Base-by-base conservation (phyloP, 2,113 vertebrate genomes). In the Saccopteryx leptura region DNA sequence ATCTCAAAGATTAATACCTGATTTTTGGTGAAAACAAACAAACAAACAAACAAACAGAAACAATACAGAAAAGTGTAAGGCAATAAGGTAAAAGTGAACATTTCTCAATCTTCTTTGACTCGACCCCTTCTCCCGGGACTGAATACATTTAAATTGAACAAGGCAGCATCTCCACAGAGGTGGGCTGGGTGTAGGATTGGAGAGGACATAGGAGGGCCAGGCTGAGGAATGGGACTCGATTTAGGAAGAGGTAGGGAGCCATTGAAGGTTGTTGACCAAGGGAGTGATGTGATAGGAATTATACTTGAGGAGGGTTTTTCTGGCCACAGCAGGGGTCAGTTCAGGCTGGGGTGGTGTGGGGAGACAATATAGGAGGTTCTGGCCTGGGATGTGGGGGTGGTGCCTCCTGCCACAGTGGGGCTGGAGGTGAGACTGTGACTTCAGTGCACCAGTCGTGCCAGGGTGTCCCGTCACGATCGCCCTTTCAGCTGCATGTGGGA, bases 361-460 rank as follows among this genome's bases (percentile, higher is more conserved):
- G 58, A 74, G 78, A 5, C 82, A 68, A n/a, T 2, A 3, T 1
- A 11, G 18, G 68, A 50, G 28, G n/a, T 23, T 26, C 13, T 28
- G 12, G 31, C 31, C 66, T 23, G 31, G 6, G 7, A 11, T 10
- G 13, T 52, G 1, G 31, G 10, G 17, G 31, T 24, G 56, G n/a
- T 50, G 28, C 58, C 33, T 8, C 15, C 13, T 0, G 7, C 8
- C 10, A 31, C 5, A 74, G 48, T 11, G 63, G 18, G 26, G 17
- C 75, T 9, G 12, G 5, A 13, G 39, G 65, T 69, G 54, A 58
- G 21, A 58, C 4, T 21, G 5, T 4, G 58, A 56, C 28, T 33
- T 54, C 83, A 17, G 26, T 39, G 31, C 46, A 5, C 24, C 3
- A 1, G 1, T 33, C 1, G 0, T 4, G 48, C 1, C 11, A 8